A percentile compares a stretch with the other conserved stretches of the same genome.
These are phyloP conservation scores for Caenorhabditis panamensis DNA, from an alignment of 2,888 invertebrate species.

Conservation along the genomic window DNA sequence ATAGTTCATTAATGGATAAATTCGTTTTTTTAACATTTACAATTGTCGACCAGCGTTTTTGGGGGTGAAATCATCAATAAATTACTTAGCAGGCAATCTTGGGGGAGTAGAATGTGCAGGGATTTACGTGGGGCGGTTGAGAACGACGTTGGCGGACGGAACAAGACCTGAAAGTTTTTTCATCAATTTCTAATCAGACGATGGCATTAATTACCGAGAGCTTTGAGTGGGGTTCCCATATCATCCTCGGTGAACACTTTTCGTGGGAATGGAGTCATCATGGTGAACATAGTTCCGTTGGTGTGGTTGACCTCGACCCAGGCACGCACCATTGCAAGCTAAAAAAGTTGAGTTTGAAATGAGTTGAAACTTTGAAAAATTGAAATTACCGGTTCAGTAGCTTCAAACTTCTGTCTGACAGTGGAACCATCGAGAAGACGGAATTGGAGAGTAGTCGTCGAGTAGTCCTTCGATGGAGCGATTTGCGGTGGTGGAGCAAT, in stretches of 20 bases:
- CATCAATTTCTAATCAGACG: no score
- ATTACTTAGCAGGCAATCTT: neutral
- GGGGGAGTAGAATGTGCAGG: neutral
- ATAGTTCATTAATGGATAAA: neutral
- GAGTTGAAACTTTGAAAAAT: neutral
- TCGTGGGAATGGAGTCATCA: conserved; percentile 94
- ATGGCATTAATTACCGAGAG: conserved; percentile 85
- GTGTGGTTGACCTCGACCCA: conserved; percentile 91
- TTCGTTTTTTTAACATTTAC: neutral
- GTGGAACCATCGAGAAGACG: conserved; percentile 88
- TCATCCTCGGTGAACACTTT: conserved; percentile 91
- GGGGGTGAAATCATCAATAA: neutral
- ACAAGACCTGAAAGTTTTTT: conserved; percentile 50
- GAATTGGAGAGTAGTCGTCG: conserved; percentile 82
- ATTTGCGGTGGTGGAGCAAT: conserved; percentile 27
- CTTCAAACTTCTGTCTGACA: conserved; percentile 88
- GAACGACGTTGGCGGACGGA: conserved; percentile 56
- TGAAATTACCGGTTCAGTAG: conserved; percentile 86
- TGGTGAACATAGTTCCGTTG: conserved; percentile 86
- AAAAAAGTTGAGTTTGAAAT: conserved; percentile 23
- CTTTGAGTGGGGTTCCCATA: conserved; percentile 90
- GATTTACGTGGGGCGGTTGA: conserved; percentile 29
- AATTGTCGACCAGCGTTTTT: conserved; percentile 9
- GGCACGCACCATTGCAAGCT: conserved; percentile 91
- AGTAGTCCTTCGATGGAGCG: conserved; percentile 62